Percentiles rank a stretch among this genome's conserved stretches.
Evolutionary conservation across 2,797 vertebrate genomes (phyloP).

Genomic region (Lagodon rhomboides): DNA sequence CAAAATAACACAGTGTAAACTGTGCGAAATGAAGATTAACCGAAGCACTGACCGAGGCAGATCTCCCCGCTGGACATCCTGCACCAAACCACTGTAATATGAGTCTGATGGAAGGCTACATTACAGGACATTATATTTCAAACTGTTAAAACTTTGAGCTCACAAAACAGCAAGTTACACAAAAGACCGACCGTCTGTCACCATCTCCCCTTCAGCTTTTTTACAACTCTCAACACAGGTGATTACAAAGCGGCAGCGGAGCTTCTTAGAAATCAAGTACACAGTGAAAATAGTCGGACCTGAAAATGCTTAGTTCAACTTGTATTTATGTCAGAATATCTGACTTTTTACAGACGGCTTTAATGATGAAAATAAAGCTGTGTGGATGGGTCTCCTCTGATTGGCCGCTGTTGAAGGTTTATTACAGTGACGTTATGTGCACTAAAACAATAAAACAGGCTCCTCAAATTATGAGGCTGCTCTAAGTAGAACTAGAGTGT

Average conservation of each 20-base stretch:
- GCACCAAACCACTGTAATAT: background rate
- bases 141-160: background rate
- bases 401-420: background rate
- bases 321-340: background rate
- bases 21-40: conserved; percentile 1
- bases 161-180: background rate
- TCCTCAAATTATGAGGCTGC: conserved; percentile 8
- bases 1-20: background rate
- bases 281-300: background rate
- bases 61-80: background rate
- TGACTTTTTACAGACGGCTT: background rate
- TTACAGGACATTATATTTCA: background rate
- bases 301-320: background rate
- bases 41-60: background rate
- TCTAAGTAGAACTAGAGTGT: conserved; percentile 22
- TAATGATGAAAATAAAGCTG: background rate
- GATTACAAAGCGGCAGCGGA: background rate
- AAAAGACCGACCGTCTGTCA: conserved; percentile 19
- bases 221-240: background rate
- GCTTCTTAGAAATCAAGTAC: background rate
- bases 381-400: conserved; percentile 1
- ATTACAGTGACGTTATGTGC: background rate
- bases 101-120: background rate
- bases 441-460: conserved; percentile 26
- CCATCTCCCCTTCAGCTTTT: background rate